phyloP scores from a whole-genome alignment of 2,888 invertebrate species.

The Apamea crenata region DNA sequence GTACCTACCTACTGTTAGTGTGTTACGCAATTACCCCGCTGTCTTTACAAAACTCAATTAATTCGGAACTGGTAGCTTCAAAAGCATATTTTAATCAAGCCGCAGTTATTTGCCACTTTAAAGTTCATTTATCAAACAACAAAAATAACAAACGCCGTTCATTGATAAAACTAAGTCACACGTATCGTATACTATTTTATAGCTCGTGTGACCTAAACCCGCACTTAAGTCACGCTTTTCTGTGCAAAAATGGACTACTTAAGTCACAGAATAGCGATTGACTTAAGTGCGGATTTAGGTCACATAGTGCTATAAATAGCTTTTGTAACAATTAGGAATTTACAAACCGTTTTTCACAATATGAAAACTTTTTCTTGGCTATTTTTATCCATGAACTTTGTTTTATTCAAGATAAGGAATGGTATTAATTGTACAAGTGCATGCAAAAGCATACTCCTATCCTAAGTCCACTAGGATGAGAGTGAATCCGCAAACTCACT shows the following conservation, averaged over 20 bases:
- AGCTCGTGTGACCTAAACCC: too few relatives aligned
- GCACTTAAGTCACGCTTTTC: too few relatives aligned
- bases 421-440: constrained; percentile 2
- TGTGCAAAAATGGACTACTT: too few relatives aligned
- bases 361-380: too few relatives aligned
- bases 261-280: too few relatives aligned
- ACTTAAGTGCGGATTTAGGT: not conserved
- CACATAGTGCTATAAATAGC: not conserved
- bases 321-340: not conserved
- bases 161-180: too few relatives aligned
- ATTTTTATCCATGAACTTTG: not conserved
- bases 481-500: constrained; percentile 17
- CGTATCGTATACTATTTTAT: too few relatives aligned
- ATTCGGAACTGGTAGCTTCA: too few relatives aligned
- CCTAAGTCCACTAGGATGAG: not conserved
- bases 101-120: not conserved
- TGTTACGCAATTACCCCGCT: too few relatives aligned
- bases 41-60: not conserved
- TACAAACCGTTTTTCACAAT: constrained; percentile 4
- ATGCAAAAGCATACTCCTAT: constrained; percentile 27
- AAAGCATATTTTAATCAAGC: not conserved
- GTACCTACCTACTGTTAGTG: too few relatives aligned
- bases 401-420: constrained; percentile 3
- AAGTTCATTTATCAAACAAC: not conserved
- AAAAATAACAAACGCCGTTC: too few relatives aligned